Conservation (phyloP, 2,888 invertebrate species). For the Autographa pulchrina region DNA sequence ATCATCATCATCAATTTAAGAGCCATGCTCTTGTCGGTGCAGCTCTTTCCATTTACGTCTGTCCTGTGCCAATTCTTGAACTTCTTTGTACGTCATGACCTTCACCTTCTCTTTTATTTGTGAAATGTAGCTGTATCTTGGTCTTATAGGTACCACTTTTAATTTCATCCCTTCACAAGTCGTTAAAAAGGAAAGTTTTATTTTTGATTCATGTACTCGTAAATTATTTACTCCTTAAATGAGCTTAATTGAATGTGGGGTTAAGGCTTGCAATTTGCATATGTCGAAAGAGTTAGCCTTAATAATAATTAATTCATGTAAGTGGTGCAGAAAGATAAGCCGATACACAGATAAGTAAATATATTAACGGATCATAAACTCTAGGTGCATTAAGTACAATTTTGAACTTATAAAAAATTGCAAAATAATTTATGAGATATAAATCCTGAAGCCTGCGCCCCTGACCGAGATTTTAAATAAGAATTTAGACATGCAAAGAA, state of each 20-base stretch:
- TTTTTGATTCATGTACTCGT: not conserved
- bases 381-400: conserved; percentile 21
- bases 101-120: no score
- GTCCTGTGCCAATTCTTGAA: no score
- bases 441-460: not conserved
- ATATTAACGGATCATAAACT: conserved; percentile 3
- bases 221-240: not conserved
- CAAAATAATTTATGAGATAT: not conserved
- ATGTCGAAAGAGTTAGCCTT: conserved; percentile 33
- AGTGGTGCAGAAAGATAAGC: conserved; percentile 51
- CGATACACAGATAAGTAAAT: conserved; percentile 35
- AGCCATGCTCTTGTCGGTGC: no score
- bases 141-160: no score
- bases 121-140: no score
- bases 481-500: not conserved
- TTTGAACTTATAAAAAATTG: conserved; percentile 12
- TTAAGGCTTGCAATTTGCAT: conserved; percentile 7
- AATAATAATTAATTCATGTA: conserved; percentile 18
- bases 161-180: not conserved
- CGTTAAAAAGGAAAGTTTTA: not conserved
- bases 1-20: no score
- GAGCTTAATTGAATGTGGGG: not conserved
- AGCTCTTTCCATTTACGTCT: no score
- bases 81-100: no score
- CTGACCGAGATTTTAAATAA: not conserved